Conservation (phyloP, 2,888 invertebrate species). For the Agriopis aurantiaria region DNA sequence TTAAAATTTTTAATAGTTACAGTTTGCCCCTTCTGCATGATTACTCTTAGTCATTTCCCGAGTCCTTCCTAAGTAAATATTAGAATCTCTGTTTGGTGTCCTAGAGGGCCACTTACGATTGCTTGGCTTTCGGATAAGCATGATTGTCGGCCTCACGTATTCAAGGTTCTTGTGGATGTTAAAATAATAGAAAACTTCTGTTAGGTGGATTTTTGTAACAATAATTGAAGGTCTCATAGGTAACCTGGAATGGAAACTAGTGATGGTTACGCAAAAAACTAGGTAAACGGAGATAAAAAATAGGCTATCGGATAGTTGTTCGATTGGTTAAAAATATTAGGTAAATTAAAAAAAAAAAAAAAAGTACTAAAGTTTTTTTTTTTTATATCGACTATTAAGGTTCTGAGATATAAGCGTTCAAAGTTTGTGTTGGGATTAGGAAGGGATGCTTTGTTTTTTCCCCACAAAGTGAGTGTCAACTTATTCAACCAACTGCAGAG, state of each 20-base stretch:
- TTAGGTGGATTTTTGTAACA: not conserved
- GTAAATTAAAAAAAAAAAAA: no score
- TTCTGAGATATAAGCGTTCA: no score
- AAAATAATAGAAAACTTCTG: constrained; percentile 8
- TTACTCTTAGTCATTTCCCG: constrained; percentile 47
- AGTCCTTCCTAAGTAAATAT: constrained; percentile 61
- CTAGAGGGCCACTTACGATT: constrained; percentile 48
- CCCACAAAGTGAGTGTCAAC: no score
- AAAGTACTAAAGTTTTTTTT: no score
- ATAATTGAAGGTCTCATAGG: not conserved
- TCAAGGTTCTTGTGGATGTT: constrained; percentile 1
- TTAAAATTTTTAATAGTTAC: not conserved
- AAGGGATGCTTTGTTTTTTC: no score
- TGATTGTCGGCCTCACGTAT: constrained; percentile 24
- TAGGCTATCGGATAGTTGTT: no score
- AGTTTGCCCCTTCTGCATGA: constrained; percentile 3
- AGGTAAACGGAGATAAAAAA: not conserved
- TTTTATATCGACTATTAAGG: no score
- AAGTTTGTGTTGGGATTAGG: no score
- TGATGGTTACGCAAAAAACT: not conserved
- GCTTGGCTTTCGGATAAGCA: constrained; percentile 39
- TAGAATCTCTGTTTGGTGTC: constrained; percentile 57
- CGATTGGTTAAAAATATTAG: no score
- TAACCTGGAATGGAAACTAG: not conserved
- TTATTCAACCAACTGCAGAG: no score